These are phyloP conservation scores for Ophiothrix spiculata DNA, from an alignment of 35 echinoderm and acorn worm species.

Conservation along the genomic window DNA sequence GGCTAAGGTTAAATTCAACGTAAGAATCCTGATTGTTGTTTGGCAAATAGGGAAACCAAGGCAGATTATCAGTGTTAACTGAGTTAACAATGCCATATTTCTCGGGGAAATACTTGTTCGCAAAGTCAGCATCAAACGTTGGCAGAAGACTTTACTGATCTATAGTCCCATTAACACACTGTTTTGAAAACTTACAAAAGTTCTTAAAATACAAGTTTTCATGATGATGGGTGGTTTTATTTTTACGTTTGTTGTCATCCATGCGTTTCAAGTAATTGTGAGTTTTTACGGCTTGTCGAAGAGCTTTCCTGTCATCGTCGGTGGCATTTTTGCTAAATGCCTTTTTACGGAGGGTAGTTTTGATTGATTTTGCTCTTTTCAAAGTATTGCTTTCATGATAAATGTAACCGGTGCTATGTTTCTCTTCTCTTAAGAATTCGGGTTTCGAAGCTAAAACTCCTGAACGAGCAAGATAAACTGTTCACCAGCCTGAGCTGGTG, in stretches of 20 bases:
- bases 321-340: not conserved
- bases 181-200: not conserved
- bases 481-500: not conserved
- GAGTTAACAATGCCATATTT: not conserved
- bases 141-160: not conserved
- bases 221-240: not conserved
- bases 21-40: not conserved
- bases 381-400: not conserved
- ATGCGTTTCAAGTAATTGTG: slow-evolving; percentile 1
- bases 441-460: not conserved
- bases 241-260: slow-evolving; percentile 1
- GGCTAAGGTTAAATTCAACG: not conserved
- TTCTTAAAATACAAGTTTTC: not conserved
- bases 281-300: no score
- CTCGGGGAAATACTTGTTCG: not conserved
- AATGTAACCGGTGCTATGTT: not conserved
- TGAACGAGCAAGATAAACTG: not conserved
- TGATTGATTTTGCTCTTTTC: not conserved
- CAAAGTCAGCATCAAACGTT: not conserved
- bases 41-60: not conserved
- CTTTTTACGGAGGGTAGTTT: not conserved
- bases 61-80: not conserved
- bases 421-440: not conserved
- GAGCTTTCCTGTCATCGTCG: not conserved
- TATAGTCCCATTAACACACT: not conserved